Conservation (phyloP, 2,888 invertebrate species). For the Spatulosminthurus flaviceps region DNA sequence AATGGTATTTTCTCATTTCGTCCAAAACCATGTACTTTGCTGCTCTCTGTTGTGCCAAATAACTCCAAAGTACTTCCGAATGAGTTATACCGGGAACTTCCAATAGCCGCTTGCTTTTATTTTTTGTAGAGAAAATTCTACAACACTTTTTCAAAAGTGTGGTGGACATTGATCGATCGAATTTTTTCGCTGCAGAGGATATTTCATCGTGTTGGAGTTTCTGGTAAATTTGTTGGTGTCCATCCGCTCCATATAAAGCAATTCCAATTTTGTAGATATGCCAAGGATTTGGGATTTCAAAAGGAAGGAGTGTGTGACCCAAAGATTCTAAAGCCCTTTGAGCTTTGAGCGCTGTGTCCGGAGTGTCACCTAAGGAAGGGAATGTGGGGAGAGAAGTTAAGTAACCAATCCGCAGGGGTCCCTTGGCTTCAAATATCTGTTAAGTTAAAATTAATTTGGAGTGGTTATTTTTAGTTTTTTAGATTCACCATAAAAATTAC, state of each 20-base stretch:
- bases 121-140: too few species aligned
- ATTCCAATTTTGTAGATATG: constrained; percentile 38
- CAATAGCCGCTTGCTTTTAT: constrained; percentile 39
- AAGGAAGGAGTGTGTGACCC: constrained; percentile 51
- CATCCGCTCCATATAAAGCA: constrained; percentile 21
- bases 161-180: too few species aligned
- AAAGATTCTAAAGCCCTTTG: constrained; percentile 48
- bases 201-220: constrained; percentile 22
- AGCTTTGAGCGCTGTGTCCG: constrained; percentile 44
- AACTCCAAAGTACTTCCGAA: constrained; percentile 57
- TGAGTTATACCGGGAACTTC: constrained; percentile 49
- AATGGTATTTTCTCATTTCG: constrained; percentile 53
- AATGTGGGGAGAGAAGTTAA: constrained; percentile 50
- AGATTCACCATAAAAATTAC: neutral
- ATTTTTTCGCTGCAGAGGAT: neutral
- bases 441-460: neutral
- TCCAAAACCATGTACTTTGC: constrained; percentile 49
- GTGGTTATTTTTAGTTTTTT: neutral
- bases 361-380: constrained; percentile 52
- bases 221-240: constrained; percentile 20
- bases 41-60: constrained; percentile 44
- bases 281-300: constrained; percentile 35
- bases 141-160: too few species aligned
- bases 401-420: constrained; percentile 51
- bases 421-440: constrained; percentile 36